Evolutionary conservation across 2,888 invertebrate species (phyloP).

Genomic region (Cheilosia variabilis): DNA sequence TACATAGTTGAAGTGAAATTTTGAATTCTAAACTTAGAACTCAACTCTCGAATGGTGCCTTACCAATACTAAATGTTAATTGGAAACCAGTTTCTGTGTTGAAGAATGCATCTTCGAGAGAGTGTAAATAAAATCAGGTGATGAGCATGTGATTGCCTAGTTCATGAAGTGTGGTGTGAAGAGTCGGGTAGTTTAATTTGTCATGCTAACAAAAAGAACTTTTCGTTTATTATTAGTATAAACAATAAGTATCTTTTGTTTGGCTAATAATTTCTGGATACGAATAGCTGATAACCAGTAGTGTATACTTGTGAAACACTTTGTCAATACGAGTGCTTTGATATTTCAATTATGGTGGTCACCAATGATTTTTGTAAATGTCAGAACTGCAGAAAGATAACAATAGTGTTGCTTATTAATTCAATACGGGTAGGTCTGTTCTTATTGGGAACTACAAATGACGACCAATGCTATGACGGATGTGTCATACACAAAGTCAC

Average conservation of each 20-base stretch:
- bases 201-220: not conserved
- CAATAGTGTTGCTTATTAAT: not conserved
- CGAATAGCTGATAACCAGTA: slow-evolving; percentile 16
- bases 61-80: not conserved
- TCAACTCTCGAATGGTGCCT: not conserved
- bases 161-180: slow-evolving; percentile 25
- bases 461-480: not conserved
- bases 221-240: not conserved
- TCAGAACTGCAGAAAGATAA: not conserved
- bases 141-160: slow-evolving; percentile 27
- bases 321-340: slow-evolving; percentile 11
- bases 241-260: not conserved
- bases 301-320: slow-evolving; percentile 21
- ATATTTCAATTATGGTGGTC: slow-evolving; percentile 17
- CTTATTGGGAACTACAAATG: not conserved
- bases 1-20: slow-evolving; percentile 28
- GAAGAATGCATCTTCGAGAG: slow-evolving; percentile 4
- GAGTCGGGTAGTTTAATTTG: not conserved
- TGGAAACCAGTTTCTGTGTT: slow-evolving; percentile 9
- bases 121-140: slow-evolving; percentile 1
- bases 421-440: too few species aligned
- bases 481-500: slow-evolving; percentile 25
- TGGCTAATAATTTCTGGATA: slow-evolving; percentile 5
- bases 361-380: too few species aligned
- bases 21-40: slow-evolving; percentile 17